Conservation (phyloP, 2,797 vertebrate genomes). For the Echeneis naucrates region DNA sequence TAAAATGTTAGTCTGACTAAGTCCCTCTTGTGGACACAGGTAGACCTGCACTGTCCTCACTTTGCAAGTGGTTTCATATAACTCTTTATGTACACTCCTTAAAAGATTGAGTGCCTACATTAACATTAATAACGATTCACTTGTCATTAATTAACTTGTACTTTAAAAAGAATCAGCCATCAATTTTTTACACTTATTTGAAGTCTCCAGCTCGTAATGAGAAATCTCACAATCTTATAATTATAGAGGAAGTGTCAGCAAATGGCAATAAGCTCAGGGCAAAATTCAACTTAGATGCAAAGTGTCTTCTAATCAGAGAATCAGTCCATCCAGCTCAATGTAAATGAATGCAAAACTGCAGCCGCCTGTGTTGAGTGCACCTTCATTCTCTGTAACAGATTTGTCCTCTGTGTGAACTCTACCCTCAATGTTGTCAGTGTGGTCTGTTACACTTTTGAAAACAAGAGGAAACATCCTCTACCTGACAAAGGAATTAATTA, state of each 20-base stretch:
- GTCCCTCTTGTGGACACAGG: slow-evolving; percentile 80
- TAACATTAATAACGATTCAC: slow-evolving; percentile 2
- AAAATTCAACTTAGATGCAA: slow-evolving; percentile 78
- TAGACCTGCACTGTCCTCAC: slow-evolving; percentile 58
- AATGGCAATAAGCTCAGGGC: slow-evolving; percentile 60
- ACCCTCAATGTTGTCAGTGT: slow-evolving; percentile 66
- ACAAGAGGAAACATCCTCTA: slow-evolving; percentile 75
- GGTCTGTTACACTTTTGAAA: slow-evolving; percentile 72
- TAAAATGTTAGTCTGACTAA: slow-evolving; percentile 44
- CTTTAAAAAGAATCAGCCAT: slow-evolving; percentile 30
- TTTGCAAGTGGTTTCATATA: slow-evolving; percentile 25
- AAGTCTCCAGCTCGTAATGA: slow-evolving; percentile 47
- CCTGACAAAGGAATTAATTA: slow-evolving; percentile 82
- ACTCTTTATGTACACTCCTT: slow-evolving; percentile 27
- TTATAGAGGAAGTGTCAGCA: slow-evolving; percentile 54
- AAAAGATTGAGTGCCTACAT: slow-evolving; percentile 9
- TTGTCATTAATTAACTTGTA: slow-evolving; percentile 35
- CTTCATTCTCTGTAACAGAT: slow-evolving; percentile 64
- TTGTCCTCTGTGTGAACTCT: slow-evolving; percentile 84
- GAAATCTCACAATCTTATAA: slow-evolving; percentile 51
- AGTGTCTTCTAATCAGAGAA: slow-evolving; percentile 78
- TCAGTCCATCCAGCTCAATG: slow-evolving; percentile 77
- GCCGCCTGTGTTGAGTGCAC: slow-evolving; percentile 34
- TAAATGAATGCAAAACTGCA: slow-evolving; percentile 83
- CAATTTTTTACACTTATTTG: slow-evolving; percentile 36